Conservation (phyloP, 2,797 vertebrate genomes). For the Gallinago solitaria region DNA sequence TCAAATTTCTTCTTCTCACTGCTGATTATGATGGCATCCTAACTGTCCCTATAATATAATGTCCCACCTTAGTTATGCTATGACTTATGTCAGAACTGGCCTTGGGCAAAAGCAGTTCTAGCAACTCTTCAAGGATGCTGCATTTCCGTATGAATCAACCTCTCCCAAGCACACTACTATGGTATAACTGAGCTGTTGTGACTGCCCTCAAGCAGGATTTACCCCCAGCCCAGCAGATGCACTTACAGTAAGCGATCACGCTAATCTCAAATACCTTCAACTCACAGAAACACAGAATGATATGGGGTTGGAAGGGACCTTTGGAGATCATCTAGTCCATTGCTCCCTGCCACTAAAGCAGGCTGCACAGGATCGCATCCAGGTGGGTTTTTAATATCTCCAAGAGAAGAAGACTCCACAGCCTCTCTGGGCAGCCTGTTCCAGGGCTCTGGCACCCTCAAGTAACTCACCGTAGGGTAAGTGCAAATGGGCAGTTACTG, state of each 20-base stretch:
- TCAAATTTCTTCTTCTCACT: background rate
- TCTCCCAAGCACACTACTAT: background rate
- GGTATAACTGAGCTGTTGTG: background rate
- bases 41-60: background rate
- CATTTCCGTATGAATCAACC: background rate
- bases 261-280: background rate
- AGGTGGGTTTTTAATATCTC: no score
- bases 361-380: no score
- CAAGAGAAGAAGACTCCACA: no score
- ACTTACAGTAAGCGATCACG: background rate
- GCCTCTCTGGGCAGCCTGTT: no score
- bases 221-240: background rate
- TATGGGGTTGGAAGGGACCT: no score
- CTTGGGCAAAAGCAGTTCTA: background rate
- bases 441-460: no score
- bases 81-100: background rate
- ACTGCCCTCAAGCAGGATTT: background rate
- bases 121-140: background rate
- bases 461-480: background rate
- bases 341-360: no score
- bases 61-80: background rate
- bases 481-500: background rate
- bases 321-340: no score
- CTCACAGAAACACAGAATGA: background rate
- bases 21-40: background rate